phyloP scores from a whole-genome alignment of 1,140 invertebrate genomes.

The Cotesia glomerata region DNA sequence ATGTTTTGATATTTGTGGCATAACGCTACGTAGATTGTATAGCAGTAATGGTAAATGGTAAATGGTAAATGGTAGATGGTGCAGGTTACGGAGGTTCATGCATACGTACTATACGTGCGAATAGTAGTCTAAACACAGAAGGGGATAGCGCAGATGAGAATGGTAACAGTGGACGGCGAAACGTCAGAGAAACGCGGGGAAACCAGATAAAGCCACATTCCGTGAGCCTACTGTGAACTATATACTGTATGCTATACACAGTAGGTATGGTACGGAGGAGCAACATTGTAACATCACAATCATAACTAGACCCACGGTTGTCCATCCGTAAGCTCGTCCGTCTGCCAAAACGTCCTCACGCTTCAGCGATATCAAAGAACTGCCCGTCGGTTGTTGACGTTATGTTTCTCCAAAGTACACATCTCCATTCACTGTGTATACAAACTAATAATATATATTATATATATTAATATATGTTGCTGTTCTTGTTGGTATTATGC shows the following conservation, averaged over 20 bases:
- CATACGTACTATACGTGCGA: no score
- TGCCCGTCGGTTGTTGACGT: constrained; percentile 29
- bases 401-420: constrained; percentile 4
- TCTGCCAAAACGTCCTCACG: constrained; percentile 54
- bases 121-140: no score
- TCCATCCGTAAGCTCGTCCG: constrained; percentile 38
- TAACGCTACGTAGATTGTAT: background rate
- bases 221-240: background rate
- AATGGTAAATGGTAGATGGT: no score
- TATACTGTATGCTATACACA: no score
- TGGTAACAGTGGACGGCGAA: background rate
- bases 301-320: constrained; percentile 51
- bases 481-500: background rate
- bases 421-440: constrained; percentile 5
- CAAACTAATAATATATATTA: constrained; percentile 1
- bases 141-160: no score
- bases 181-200: constrained; percentile 35
- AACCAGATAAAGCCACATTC: constrained; percentile 30
- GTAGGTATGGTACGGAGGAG: constrained; percentile 1
- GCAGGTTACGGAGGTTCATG: no score
- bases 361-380: constrained; percentile 59
- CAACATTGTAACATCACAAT: constrained; percentile 59
- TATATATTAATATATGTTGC: background rate
- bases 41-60: no score
- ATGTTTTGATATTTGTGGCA: background rate